A percentile compares a stretch with the other conserved stretches of the same genome.
These are phyloP conservation scores for Mus caroli DNA, from an alignment of 2,797 vertebrate species.

Conservation along the genomic window DNA sequence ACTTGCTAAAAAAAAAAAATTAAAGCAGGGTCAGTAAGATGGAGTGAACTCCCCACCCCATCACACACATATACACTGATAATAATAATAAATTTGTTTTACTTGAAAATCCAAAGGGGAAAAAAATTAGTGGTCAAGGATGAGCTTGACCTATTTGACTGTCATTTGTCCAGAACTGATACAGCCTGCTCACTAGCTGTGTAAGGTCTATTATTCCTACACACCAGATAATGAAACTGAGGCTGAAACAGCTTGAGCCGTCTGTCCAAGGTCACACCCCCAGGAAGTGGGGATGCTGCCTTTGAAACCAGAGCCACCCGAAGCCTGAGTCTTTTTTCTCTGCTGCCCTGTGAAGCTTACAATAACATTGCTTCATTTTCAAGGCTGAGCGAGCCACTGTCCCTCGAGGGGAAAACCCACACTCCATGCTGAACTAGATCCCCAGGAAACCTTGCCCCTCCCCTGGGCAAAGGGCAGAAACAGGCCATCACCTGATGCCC, in stretches of 20 bases:
- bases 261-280: background rate
- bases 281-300: background rate
- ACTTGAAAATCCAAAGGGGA: too few species aligned
- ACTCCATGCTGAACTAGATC: background rate
- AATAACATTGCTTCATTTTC: conserved; percentile 21
- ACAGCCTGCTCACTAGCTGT: background rate
- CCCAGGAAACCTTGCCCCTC: conserved; percentile 53
- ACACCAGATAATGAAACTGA: conserved; percentile 9
- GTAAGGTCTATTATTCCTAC: background rate
- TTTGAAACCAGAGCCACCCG: background rate
- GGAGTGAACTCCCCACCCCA: background rate
- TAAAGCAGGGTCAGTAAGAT: background rate
- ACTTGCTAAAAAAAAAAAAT: background rate
- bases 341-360: background rate
- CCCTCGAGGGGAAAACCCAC: conserved; percentile 33
- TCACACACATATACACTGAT: background rate
- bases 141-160: background rate
- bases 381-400: background rate
- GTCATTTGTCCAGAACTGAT: background rate
- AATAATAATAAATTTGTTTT: background rate
- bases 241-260: background rate
- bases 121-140: background rate
- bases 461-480: conserved; percentile 35
- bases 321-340: background rate
- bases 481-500: conserved; percentile 41